phyloP scores from a whole-genome alignment of 2,888 invertebrate species.

The Tenodera sinensis region DNA sequence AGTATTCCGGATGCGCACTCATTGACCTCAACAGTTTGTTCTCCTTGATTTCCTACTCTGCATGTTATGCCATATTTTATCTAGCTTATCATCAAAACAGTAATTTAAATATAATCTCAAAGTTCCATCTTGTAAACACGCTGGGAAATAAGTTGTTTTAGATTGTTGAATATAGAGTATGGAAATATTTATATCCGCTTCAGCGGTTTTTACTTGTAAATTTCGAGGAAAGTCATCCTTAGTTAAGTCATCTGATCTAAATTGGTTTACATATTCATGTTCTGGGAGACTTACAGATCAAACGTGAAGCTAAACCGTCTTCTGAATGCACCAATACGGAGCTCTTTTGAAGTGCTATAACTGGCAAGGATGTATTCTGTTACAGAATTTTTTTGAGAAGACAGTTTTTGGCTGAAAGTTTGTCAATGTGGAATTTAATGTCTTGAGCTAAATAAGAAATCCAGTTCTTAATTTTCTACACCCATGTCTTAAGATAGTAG shows the following conservation, averaged over 20 bases:
- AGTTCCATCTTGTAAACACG: background rate
- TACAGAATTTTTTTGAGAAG: too few species aligned
- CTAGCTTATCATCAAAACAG: background rate
- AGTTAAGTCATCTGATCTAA: background rate
- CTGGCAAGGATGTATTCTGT: too few species aligned
- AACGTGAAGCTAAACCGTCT: background rate
- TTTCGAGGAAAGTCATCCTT: background rate
- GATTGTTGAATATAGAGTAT: background rate
- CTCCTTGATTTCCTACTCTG: background rate
- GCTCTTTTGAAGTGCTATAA: too few species aligned
- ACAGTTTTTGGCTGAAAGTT: too few species aligned
- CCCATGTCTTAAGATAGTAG: too few species aligned
- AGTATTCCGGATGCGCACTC: background rate
- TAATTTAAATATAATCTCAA: background rate
- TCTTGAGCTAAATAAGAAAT: too few species aligned
- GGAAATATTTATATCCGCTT: background rate
- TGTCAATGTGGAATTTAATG: too few species aligned
- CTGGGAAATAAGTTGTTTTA: background rate
- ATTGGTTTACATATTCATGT: background rate
- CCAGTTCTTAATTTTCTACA: too few species aligned
- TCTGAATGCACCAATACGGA: background rate
- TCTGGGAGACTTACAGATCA: background rate
- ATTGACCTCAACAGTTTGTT: background rate
- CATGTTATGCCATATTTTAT: background rate
- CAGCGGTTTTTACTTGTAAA: background rate